These are phyloP conservation scores for Megaceryle maxima DNA, from an alignment of 2,113 vertebrate genomes.

Conservation along the genomic window DNA sequence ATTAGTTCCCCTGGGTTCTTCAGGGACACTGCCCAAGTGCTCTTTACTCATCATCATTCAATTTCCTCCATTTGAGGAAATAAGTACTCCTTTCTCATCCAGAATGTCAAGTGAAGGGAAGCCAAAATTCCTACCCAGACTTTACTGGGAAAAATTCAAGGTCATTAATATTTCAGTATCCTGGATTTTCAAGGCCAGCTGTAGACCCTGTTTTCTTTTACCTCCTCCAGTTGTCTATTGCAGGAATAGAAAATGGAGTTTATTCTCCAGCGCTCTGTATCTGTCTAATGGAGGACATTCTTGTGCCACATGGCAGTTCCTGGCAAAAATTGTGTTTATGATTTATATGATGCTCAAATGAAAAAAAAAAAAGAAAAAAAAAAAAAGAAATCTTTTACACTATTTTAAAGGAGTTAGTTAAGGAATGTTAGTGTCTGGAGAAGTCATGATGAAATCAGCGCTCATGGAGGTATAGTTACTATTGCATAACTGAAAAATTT, in stretches of 20 bases:
- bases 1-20: background rate
- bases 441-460: background rate
- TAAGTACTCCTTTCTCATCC: background rate
- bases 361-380: background rate
- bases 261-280: background rate
- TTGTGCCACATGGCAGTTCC: background rate
- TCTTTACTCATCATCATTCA: background rate
- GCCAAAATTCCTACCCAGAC: background rate
- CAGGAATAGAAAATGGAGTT: background rate
- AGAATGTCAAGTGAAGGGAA: background rate
- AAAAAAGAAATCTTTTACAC: background rate
- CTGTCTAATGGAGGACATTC: background rate
- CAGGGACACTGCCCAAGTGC: background rate
- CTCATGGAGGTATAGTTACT: background rate
- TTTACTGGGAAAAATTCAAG: background rate
- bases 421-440: background rate
- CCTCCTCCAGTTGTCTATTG: background rate
- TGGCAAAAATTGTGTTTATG: background rate
- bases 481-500: background rate
- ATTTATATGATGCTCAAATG: background rate
- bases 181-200: background rate
- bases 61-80: background rate
- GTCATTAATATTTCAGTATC: background rate
- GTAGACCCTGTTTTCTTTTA: background rate
- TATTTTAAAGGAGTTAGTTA: background rate